phyloP scores from a whole-genome alignment of 2,797 vertebrate species.

The Philypnodon macrostomus region DNA sequence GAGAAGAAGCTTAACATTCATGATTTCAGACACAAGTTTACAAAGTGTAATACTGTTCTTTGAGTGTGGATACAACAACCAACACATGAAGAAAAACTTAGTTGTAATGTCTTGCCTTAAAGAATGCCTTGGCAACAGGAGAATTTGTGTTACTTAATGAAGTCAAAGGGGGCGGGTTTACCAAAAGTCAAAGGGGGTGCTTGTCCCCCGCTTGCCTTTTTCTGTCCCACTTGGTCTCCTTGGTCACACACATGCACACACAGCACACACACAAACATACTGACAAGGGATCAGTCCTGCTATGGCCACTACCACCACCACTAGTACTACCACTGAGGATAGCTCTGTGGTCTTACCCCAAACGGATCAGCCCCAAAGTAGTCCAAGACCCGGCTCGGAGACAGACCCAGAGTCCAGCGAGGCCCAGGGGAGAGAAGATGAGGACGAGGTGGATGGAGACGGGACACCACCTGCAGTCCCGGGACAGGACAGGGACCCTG shows the following conservation, averaged over 20 bases:
- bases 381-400: slow-evolving; percentile 46
- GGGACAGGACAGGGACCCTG: slow-evolving; percentile 57
- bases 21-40: too few species aligned
- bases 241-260: slow-evolving; percentile 72
- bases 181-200: slow-evolving; percentile 54
- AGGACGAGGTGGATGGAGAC: slow-evolving; percentile 56
- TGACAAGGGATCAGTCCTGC: slow-evolving; percentile 71
- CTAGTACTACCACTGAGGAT: slow-evolving; percentile 57
- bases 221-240: slow-evolving; percentile 63
- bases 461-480: slow-evolving; percentile 22
- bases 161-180: slow-evolving; percentile 58
- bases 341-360: slow-evolving; percentile 40
- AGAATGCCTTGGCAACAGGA: slow-evolving; percentile 18
- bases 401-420: slow-evolving; percentile 45
- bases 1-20: too few species aligned
- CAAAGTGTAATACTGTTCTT: too few species aligned
- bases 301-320: slow-evolving; percentile 57
- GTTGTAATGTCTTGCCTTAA: too few species aligned
- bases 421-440: slow-evolving; percentile 49
- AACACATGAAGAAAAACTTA: too few species aligned
- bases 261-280: slow-evolving; percentile 47
- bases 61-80: too few species aligned
- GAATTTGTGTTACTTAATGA: slow-evolving; percentile 54
- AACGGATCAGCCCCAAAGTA: slow-evolving; percentile 55
- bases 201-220: slow-evolving; percentile 54